These are phyloP conservation scores for Propithecus deckenii DNA, from an alignment of 2,797 vertebrate species.

Conservation along the genomic window DNA sequence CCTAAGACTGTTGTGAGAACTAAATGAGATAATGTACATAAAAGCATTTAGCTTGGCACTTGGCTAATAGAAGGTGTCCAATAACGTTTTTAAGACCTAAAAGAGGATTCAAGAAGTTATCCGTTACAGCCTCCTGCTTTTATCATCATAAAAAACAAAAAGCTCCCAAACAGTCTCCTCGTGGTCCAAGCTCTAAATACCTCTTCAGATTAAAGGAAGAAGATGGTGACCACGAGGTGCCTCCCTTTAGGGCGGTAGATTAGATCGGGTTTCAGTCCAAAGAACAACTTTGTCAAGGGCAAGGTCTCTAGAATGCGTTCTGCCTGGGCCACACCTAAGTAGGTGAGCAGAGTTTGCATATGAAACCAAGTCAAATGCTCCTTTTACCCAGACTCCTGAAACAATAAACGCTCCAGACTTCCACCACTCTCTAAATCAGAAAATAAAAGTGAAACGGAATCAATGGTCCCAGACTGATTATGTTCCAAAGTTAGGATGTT, in stretches of 20 bases:
- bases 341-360: background rate
- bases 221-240: background rate
- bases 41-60: background rate
- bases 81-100: background rate
- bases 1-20: background rate
- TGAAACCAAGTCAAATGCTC: background rate
- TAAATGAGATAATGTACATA: background rate
- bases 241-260: background rate
- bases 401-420: background rate
- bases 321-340: background rate
- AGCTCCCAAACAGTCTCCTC: background rate
- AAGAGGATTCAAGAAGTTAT: background rate
- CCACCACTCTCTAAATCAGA: background rate
- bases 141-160: background rate
- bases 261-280: background rate
- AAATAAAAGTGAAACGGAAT: background rate
- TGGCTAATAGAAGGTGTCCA: background rate
- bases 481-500: background rate
- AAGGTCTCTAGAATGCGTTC: background rate
- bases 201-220: background rate
- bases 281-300: background rate
- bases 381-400: background rate
- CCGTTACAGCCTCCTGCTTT: background rate
- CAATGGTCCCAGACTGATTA: background rate
- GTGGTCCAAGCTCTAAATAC: background rate